Percentiles rank a stretch among this genome's conserved stretches.
These are phyloP conservation scores for Blera fallax DNA, from an alignment of 2,888 invertebrate genomes.

Conservation along the genomic window DNA sequence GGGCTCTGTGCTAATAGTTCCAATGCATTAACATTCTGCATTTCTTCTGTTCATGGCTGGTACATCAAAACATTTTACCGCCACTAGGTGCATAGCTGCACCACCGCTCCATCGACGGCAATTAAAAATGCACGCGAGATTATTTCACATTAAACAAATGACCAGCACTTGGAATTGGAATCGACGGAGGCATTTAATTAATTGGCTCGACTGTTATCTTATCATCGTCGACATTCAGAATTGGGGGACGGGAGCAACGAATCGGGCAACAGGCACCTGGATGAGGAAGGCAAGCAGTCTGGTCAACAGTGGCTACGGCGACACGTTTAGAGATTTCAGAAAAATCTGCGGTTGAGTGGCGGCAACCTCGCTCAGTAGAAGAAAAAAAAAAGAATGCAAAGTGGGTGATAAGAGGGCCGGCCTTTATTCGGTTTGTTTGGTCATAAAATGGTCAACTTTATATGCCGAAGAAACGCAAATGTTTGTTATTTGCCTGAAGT, in stretches of 20 bases:
- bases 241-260: conserved; percentile 13
- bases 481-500: conserved; percentile 14
- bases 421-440: conserved; percentile 23
- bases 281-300: conserved; percentile 13
- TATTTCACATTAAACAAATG: conserved; percentile 53
- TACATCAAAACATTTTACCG: conserved; percentile 31
- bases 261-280: conserved; percentile 11
- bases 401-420: conserved; percentile 45
- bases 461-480: conserved; percentile 5
- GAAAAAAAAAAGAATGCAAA: conserved; percentile 65
- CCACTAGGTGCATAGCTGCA: background rate
- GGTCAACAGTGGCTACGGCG: background rate
- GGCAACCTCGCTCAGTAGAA: background rate
- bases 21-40: conserved; percentile 30
- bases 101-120: conserved; percentile 5
- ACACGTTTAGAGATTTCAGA: conserved; percentile 22
- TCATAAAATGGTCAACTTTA: conserved; percentile 37
- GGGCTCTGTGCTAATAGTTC: conserved; percentile 31
- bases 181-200: conserved; percentile 56
- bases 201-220: conserved; percentile 59
- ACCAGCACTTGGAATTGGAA: conserved; percentile 26
- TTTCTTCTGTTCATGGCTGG: background rate
- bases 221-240: conserved; percentile 34
- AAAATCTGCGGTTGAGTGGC: conserved; percentile 12
- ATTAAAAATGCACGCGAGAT: conserved; percentile 53